A percentile compares a stretch with the other conserved stretches of the same genome.
phyloP scores from a whole-genome alignment of 2,888 invertebrate species.

The Cylindroiulus punctatus region DNA sequence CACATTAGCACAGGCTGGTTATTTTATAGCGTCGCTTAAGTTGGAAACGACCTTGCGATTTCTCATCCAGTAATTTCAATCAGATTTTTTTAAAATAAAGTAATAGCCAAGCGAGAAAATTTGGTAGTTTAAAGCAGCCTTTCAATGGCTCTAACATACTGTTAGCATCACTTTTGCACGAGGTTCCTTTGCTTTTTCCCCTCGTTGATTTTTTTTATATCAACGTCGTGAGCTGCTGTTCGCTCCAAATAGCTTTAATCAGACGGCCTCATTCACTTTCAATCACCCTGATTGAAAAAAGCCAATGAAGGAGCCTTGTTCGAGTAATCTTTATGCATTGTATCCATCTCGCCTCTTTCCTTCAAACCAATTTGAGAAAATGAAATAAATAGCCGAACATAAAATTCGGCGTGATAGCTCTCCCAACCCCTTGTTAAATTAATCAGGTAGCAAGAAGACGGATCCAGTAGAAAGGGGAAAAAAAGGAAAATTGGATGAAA shows the following conservation, averaged over 20 bases:
- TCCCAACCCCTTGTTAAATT: conserved; percentile 32
- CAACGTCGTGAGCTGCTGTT: conserved; percentile 29
- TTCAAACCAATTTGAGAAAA: conserved; percentile 46
- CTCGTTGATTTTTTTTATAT: background rate
- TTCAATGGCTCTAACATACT: background rate
- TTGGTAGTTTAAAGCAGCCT: no score
- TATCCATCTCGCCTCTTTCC: conserved; percentile 40
- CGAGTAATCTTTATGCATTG: conserved; percentile 47
- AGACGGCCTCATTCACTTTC: conserved; percentile 31
- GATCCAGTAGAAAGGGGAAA: background rate
- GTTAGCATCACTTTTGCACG: background rate
- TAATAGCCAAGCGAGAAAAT: background rate
- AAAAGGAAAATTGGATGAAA: conserved; percentile 34
- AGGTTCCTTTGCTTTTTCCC: background rate
- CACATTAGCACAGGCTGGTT: no score
- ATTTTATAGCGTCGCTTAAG: no score
- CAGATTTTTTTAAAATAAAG: background rate
- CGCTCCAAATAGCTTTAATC: conserved; percentile 38
- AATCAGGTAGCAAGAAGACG: background rate
- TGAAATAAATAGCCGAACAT: conserved; percentile 46
- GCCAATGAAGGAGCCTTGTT: conserved; percentile 44
- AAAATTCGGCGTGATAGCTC: conserved; percentile 29
- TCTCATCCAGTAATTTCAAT: background rate
- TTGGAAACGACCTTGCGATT: no score
- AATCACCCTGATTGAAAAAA: conserved; percentile 48